Evolutionary conservation across 2,888 invertebrate genomes (phyloP).

Genomic region (Nowickia ferox): DNA sequence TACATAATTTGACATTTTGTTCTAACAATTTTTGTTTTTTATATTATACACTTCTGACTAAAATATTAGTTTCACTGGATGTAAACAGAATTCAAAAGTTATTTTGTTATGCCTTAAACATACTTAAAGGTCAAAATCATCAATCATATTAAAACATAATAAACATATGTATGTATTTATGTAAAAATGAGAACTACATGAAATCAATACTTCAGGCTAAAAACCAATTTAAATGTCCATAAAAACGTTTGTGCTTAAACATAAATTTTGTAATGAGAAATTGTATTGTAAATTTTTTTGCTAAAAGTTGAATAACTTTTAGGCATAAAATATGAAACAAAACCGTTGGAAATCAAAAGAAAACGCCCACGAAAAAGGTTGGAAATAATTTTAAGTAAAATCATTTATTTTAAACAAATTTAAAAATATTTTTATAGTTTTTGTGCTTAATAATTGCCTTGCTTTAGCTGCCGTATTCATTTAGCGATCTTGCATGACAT

Average conservation of each 20-base stretch:
- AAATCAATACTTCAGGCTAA: conserved; percentile 36
- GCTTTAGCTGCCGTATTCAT: conserved; percentile 21
- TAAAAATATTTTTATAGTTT: conserved; percentile 1
- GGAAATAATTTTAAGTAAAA: not conserved
- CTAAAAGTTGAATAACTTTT: conserved; percentile 17
- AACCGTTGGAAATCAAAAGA: conserved; percentile 1
- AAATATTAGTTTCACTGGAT: not conserved
- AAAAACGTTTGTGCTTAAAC: conserved; percentile 12
- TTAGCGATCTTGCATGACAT: not conserved
- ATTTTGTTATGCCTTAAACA: conserved; percentile 28
- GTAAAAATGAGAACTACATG: not conserved
- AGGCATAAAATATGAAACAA: conserved; percentile 25
- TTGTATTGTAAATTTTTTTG: conserved; percentile 1
- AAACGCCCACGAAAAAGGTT: conserved; percentile 24
- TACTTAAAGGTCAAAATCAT: conserved; percentile 51
- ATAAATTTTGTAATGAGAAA: conserved; percentile 31
- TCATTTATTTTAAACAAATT: not conserved
- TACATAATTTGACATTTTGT: not conserved
- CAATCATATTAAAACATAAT: conserved; percentile 22
- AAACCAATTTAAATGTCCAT: conserved; percentile 40
- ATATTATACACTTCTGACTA: not conserved
- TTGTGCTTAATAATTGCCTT: not conserved
- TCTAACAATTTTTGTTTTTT: not conserved
- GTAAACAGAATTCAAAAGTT: conserved; percentile 1
- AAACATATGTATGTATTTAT: too few relatives aligned